Conservation (phyloP, 1,140 invertebrate species). For the Hesperophylax magnus region DNA sequence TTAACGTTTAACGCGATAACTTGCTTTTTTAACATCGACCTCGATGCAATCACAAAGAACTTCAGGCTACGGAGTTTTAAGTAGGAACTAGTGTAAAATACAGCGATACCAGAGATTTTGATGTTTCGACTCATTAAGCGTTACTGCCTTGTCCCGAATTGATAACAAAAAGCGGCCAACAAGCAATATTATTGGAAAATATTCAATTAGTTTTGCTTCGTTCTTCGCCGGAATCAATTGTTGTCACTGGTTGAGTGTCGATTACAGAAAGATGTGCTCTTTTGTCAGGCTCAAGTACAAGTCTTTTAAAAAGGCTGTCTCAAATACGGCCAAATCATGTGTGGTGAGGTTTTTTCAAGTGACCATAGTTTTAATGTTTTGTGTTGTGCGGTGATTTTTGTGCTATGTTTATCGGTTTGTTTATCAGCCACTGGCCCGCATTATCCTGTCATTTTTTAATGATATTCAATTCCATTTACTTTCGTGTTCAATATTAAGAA, state of each 20-base stretch:
- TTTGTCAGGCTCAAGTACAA: conserved; percentile 47
- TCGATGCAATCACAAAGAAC: not conserved
- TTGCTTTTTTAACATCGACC: not conserved
- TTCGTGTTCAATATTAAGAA: no score
- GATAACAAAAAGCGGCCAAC: conserved; percentile 45
- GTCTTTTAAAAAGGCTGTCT: conserved; percentile 49
- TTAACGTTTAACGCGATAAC: not conserved
- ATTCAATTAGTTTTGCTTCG: conserved; percentile 38
- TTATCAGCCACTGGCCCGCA: no score
- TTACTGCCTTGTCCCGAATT: conserved; percentile 48
- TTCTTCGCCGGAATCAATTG: not conserved
- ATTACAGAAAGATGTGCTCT: conserved; percentile 43
- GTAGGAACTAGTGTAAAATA: not conserved
- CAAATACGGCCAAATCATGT: conserved; percentile 33
- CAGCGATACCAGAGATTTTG: conserved; percentile 3
- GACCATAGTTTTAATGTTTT: no score
- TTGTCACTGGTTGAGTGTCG: not conserved
- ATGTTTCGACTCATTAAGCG: conserved; percentile 35
- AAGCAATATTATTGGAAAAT: conserved; percentile 40
- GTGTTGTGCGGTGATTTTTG: no score
- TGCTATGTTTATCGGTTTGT: no score
- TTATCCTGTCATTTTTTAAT: no score
- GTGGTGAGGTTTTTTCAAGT: conserved; percentile 43
- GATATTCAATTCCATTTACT: no score
- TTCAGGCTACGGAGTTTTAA: not conserved